A percentile compares a stretch with the other conserved stretches of the same genome.
These are phyloP conservation scores for Aspidoscelis tigris DNA, from an alignment of 2,113 vertebrate species.

Conservation along the genomic window DNA sequence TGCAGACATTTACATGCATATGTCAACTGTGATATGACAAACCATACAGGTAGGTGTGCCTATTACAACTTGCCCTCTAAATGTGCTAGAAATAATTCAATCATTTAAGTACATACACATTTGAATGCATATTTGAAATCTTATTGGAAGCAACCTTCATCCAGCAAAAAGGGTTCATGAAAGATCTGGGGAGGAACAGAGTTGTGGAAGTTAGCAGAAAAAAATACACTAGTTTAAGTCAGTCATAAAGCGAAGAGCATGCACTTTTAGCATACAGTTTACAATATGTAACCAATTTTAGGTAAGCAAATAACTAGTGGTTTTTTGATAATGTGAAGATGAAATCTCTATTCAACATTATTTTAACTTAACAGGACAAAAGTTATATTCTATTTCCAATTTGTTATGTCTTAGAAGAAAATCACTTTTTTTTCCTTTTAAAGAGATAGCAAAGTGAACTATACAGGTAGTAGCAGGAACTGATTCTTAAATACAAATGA, in stretches of 20 bases:
- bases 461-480: not conserved
- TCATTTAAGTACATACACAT: constrained; percentile 20
- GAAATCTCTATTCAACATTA: not conserved
- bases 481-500: not conserved
- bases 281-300: constrained; percentile 14
- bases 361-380: not conserved
- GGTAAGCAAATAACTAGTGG: not conserved
- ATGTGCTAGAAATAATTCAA: constrained; percentile 34
- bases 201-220: constrained; percentile 11
- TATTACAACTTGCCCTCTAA: constrained; percentile 4
- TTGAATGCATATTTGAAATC: constrained; percentile 40
- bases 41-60: not conserved
- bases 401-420: not conserved
- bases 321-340: not conserved
- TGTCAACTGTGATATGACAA: not conserved
- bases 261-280: not conserved
- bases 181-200: constrained; percentile 33
- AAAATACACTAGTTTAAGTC: constrained; percentile 13
- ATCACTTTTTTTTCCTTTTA: not conserved
- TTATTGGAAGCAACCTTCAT: constrained; percentile 33
- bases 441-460: not conserved
- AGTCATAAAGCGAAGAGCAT: constrained; percentile 11
- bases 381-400: not conserved
- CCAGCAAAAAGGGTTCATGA: constrained; percentile 25
- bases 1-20: not conserved